Conservation (phyloP, 2,888 invertebrate genomes). For the Neoaliturus tenellus region DNA sequence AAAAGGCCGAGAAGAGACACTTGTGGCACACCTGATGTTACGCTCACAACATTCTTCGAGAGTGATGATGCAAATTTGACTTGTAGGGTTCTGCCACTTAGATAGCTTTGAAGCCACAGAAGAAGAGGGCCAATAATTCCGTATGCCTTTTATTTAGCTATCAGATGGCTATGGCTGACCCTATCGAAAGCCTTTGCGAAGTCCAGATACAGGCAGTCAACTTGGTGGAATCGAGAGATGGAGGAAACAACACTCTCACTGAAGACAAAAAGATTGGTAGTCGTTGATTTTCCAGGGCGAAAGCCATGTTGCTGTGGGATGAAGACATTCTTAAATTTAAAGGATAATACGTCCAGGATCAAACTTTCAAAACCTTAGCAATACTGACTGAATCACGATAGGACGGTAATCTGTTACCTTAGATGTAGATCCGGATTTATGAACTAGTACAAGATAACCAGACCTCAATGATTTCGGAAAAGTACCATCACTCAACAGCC, state of each 20-base stretch:
- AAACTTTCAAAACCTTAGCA: constrained; percentile 21
- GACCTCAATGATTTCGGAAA: neutral
- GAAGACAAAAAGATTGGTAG: constrained; percentile 28
- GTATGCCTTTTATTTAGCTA: neutral
- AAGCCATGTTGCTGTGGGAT: constrained; percentile 31
- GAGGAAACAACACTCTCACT: neutral
- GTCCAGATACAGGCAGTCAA: constrained; percentile 37
- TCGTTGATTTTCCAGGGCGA: constrained; percentile 20
- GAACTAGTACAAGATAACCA: constrained; percentile 6
- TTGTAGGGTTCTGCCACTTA: too few species aligned
- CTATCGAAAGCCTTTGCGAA: too few species aligned
- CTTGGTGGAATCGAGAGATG: constrained; percentile 3
- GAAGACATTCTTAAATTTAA: constrained; percentile 2
- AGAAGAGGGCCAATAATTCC: neutral
- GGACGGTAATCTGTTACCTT: constrained; percentile 7
- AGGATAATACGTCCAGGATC: constrained; percentile 37
- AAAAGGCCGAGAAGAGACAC: too few species aligned
- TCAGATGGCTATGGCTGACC: constrained; percentile 1
- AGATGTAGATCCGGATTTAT: neutral
- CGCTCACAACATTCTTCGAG: too few species aligned
- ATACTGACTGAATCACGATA: constrained; percentile 35
- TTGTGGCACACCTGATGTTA: too few species aligned
- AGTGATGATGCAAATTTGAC: too few species aligned
- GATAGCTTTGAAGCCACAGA: too few species aligned
- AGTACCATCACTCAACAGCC: neutral